phyloP scores from a whole-genome alignment of 2,888 invertebrate species.

The Lepidochrysops patricia region DNA sequence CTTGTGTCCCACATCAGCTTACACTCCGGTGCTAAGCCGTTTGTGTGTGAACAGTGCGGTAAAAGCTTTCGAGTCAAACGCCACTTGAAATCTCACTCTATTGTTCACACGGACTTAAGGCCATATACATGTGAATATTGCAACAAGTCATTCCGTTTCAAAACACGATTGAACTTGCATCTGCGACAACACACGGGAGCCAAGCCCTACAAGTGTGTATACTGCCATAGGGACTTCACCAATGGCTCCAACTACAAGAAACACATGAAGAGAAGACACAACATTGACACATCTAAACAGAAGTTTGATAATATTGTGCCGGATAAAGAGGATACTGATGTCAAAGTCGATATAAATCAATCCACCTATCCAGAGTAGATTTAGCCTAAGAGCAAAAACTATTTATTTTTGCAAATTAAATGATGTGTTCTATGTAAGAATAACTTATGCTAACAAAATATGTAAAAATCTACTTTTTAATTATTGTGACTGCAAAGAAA shows the following conservation, averaged over 20 bases:
- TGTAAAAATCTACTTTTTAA: no score
- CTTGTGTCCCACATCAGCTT: slow-evolving; percentile 54
- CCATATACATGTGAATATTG: slow-evolving; percentile 60
- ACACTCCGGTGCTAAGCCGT: slow-evolving; percentile 57
- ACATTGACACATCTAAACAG: slow-evolving; percentile 54
- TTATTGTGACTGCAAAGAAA: not conserved
- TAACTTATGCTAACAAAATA: no score
- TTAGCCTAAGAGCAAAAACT: not conserved
- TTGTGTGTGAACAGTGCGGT: slow-evolving; percentile 64
- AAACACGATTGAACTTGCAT: slow-evolving; percentile 58
- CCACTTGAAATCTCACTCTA: slow-evolving; percentile 64
- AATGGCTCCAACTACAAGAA: slow-evolving; percentile 68
- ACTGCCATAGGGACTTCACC: slow-evolving; percentile 59
- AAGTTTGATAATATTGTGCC: slow-evolving; percentile 36
- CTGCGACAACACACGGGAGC: slow-evolving; percentile 64
- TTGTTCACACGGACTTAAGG: slow-evolving; percentile 61
- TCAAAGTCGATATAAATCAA: not conserved
- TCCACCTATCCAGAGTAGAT: not conserved
- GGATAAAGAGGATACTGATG: slow-evolving; percentile 24
- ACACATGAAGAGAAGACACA: slow-evolving; percentile 63
- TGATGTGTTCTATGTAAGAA: no score
- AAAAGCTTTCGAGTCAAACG: slow-evolving; percentile 62
- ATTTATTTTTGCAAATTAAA: not conserved
- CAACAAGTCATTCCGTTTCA: slow-evolving; percentile 60
- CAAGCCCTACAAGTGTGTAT: slow-evolving; percentile 57